Evolutionary conservation across 1,140 invertebrate species (phyloP), one percentile per base, ranked within the genome.

Genomic region (Atta texana): DNA sequence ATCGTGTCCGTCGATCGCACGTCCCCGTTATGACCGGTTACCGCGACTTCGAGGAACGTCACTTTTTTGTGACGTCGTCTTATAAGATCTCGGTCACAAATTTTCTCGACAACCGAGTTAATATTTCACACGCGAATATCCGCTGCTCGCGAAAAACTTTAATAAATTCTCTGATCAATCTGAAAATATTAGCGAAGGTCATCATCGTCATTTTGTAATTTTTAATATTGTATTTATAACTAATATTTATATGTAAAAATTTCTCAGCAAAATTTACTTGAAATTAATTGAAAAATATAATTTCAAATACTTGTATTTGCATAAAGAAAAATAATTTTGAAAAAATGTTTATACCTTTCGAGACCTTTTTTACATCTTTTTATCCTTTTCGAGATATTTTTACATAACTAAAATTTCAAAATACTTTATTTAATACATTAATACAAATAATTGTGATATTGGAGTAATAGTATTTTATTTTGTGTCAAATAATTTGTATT

Each of bases 1-100:
- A 89, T 90, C 75, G 85, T 74, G 49, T 44, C 64, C 69, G 55
- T 84, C 80, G 69, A 84, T 84, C 80, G 80, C 80, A 74, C 66
- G 34, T 86, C 21, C 16, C 21, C 16, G 31, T 8, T 59, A 44
- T 21, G 59, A 34, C 59, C 1, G 21, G 49, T 53, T 24, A 61
- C 39, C 28, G 72, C 34, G 39, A 64, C 31, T 82, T 61, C 18
- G 10, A 18, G 24, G 49, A 81, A 59, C 66, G 44, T 53, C 77
- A 49, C 49, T 69, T 49, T 74, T 64, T 64, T 80, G 44, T 44
- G 24, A 34, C 28, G 2, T 59, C 18, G 55, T 34, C 31, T n/a
- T 39, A 16, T 49, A 68, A 69, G 16, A 55, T 16, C 39, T 44
- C 21, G 68, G 24, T 55, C 72, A 68, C 69, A 21, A 82, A 74